A percentile compares a stretch with the other conserved stretches of the same genome.
These are phyloP conservation scores for Chironomus tentans DNA, from an alignment of 2,888 invertebrate genomes.

Conservation along the genomic window DNA sequence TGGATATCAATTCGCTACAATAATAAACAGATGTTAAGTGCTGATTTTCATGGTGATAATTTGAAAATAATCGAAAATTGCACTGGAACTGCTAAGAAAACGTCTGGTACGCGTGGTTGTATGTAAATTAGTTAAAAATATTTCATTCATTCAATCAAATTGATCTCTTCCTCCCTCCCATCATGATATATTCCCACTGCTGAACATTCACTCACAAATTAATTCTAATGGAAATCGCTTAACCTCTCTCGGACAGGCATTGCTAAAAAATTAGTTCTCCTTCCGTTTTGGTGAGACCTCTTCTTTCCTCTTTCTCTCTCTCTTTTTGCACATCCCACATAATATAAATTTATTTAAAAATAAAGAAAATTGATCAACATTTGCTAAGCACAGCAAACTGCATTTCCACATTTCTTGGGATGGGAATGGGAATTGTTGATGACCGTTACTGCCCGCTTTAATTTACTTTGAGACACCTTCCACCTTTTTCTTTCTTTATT, in stretches of 20 bases:
- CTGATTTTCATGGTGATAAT: not conserved
- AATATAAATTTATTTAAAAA: not conserved
- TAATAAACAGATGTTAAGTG: not conserved
- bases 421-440: not conserved
- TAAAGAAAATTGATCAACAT: not conserved
- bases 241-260: not conserved
- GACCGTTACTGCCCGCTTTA: slow-evolving; percentile 26
- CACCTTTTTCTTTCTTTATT: not conserved
- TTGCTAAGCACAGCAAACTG: slow-evolving; percentile 1
- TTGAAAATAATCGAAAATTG: not conserved
- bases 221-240: slow-evolving; percentile 22
- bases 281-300: not conserved
- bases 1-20: not conserved
- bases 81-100: not conserved
- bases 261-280: slow-evolving; percentile 15
- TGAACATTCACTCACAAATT: too few relatives aligned
- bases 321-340: too few relatives aligned
- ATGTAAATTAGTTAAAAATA: slow-evolving; percentile 16
- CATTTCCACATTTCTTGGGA: not conserved
- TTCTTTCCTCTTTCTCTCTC: too few relatives aligned
- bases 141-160: slow-evolving; percentile 2
- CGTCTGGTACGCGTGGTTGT: slow-evolving; percentile 22
- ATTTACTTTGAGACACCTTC: slow-evolving; percentile 16
- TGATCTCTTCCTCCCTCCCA: slow-evolving; percentile 1
- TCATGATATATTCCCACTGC: not conserved